Conservation (phyloP, 2,113 vertebrate species). For the Tragelaphus buxtoni region DNA sequence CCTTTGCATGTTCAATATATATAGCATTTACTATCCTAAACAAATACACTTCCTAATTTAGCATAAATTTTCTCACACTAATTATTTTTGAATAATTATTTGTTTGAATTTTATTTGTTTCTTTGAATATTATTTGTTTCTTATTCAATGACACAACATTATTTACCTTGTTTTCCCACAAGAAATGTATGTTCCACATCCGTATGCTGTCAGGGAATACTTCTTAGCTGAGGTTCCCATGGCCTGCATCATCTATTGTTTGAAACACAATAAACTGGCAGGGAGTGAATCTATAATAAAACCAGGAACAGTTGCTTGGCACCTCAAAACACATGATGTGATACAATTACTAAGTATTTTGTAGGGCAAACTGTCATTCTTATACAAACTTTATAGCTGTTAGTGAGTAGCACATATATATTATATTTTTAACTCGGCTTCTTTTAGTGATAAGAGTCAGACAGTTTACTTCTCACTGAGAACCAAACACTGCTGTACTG, state of each 20-base stretch:
- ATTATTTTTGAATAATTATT: constrained; percentile 32
- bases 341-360: background rate
- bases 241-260: constrained; percentile 74
- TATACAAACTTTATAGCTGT: background rate
- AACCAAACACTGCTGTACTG: background rate
- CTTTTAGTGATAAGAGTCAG: background rate
- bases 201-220: constrained; percentile 50
- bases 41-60: constrained; percentile 57
- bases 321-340: background rate
- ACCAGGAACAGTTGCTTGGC: background rate
- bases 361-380: background rate
- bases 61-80: constrained; percentile 37
- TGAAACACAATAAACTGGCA: constrained; percentile 75
- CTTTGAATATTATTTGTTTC: constrained; percentile 1
- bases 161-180: constrained; percentile 34
- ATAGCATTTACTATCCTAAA: constrained; percentile 15
- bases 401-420: background rate
- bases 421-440: background rate
- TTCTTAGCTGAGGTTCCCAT: constrained; percentile 70
- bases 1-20: background rate
- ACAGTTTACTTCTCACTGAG: background rate
- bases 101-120: background rate
- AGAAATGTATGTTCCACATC: constrained; percentile 52
- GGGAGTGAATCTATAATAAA: constrained; percentile 57
- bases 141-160: constrained; percentile 50